Evolutionary conservation across 2,113 vertebrate genomes (phyloP), one percentile per base, ranked within the genome.

Genomic region (Melanostigma gelatinosum): DNA sequence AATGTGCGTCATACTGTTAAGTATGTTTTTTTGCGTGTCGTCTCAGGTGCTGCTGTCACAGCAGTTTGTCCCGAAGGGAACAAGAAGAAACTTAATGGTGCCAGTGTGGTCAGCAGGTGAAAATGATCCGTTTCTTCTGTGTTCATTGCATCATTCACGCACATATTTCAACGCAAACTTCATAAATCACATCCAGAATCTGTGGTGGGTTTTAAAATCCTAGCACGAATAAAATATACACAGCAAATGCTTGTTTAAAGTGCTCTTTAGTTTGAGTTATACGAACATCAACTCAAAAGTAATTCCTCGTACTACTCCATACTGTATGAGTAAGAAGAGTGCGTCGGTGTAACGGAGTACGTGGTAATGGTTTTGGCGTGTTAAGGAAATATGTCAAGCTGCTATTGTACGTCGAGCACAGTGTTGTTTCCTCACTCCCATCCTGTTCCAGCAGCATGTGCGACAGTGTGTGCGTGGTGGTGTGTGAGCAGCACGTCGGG

Each of bases 401-500:
- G 44, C 54, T 44, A 2, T 24, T 16, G 8, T 44, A 15, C 46
- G 40, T 50, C 57, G 1, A 55, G 71, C 54, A 62, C 38, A 61
- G 20, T 69, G 57, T 16, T 84, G 8, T 61, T 71, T 52, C 46
- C 38, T 60, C 54, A 48, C 50, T 7, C 27, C 42, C 40, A 63
- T 75, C 77, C 66, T 82, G 73, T 80, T 57, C 52, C 27, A 16
- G 6, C 92, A 95, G 96, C 15, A 75, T 96, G 74, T 85, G 77
- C 62, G 89, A 77, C 58, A 94, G 88, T 72, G 91, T 93, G 80
- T 97, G 96, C 79, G 7, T 94, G 68, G 44, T 97, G 83, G 85
- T 96, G 87, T 94, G 91, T 72, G 95, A 96, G 89, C 94, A 95
- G 67, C 92, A 96, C 57, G 94, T 99, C 54, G 95, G 96, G 58